Evolutionary conservation across 2,113 vertebrate genomes (phyloP).

Genomic region (Lamprologus sp.): DNA sequence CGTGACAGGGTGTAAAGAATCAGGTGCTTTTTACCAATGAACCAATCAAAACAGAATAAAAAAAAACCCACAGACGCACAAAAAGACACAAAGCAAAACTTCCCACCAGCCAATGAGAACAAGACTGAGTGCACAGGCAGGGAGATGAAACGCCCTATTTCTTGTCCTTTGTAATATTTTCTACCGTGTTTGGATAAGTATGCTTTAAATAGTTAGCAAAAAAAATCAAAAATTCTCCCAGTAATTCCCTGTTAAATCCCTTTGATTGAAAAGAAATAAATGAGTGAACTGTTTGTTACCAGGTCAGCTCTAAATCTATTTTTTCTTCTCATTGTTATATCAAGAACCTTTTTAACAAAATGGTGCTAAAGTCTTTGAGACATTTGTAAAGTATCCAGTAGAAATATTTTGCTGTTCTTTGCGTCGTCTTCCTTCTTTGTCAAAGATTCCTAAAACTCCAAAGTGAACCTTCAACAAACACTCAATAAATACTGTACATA

Average conservation of each 20-base stretch:
- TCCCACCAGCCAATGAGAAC: not conserved
- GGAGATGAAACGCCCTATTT: not conserved
- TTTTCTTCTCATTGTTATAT: not conserved
- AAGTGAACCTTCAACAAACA: not conserved
- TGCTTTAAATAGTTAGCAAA: not conserved
- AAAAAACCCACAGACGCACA: not conserved
- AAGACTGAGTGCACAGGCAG: not conserved
- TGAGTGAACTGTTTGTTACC: not conserved
- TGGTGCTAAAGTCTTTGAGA: slow-evolving; percentile 51
- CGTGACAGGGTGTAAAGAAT: slow-evolving; percentile 1
- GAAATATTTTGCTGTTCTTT: slow-evolving; percentile 5
- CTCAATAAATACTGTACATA: slow-evolving; percentile 13
- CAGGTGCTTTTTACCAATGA: slow-evolving; percentile 39
- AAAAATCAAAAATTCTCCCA: not conserved
- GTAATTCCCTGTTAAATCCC: not conserved
- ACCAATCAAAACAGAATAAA: not conserved
- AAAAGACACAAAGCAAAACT: not conserved
- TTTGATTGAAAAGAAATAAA: not conserved
- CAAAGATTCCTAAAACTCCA: slow-evolving; percentile 5
- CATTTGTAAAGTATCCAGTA: not conserved
- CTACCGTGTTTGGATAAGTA: not conserved
- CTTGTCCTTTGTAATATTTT: not conserved
- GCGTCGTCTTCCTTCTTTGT: not conserved
- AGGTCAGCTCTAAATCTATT: not conserved
- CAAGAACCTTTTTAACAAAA: slow-evolving; percentile 18